Evolutionary conservation across 2,113 vertebrate genomes (phyloP), one percentile per base, ranked within the genome.

Genomic region (Ailuropoda melanoleuca): DNA sequence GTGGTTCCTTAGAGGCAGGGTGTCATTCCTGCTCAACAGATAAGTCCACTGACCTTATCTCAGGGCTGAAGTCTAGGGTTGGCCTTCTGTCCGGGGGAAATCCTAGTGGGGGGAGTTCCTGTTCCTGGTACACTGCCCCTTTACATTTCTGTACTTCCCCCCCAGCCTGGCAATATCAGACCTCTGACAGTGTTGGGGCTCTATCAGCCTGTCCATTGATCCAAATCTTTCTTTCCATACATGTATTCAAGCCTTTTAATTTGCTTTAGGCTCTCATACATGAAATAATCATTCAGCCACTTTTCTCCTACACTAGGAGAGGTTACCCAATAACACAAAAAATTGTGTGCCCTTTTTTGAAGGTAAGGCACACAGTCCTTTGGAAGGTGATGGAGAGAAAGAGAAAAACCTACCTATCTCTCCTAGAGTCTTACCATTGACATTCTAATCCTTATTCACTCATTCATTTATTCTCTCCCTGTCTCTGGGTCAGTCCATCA

Each of bases 111-210:
- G 24, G 60, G 39, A 43, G 19, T 75, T 83, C 14, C 58, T 81
- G 21, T 31, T 5, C 6, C 24, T 68, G 2, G 1, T 1, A 23
- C 0, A 23, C 13, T 62, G 66, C 1, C 3, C 23, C 3, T 48
- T 62, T n/a, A 64, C 53, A 37, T 86, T 55, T 80, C 39, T 93
- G 62, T 34, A 43, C n/a, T 75, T 68, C 18, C 82, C 17, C 55
- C 55, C 19, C 19, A 48, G 15, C 24, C 24, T 88, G 43, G 18
- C 29, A 83, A 60, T 39, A 74, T 31, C 60, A 84, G 60, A 50
- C 26, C 26, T 93, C 56, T 62, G 55, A 50, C n/a, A 58, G 31
- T 75, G 31, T 18, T 86, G 93, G 53, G 43, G 10, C 60, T 58
- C 48, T 56, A 21, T 43, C 34, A 66, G 56, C 31, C 50, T 66